A percentile compares a stretch with the other conserved stretches of the same genome.
Conservation (phyloP, 2,797 vertebrate species). For the Brachymystax lenok region DNA sequence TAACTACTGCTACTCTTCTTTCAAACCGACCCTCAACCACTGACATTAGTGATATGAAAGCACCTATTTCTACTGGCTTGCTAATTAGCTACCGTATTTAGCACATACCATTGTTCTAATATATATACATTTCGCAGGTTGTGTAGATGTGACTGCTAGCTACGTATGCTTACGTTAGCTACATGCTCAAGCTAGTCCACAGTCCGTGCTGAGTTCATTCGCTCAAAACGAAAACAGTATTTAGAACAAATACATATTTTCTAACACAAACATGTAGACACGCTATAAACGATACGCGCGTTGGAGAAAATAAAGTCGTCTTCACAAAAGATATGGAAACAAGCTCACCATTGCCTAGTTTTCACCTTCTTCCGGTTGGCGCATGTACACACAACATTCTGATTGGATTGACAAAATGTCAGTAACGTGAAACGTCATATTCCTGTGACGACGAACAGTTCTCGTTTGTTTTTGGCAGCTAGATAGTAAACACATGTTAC, state of each 20-base stretch:
- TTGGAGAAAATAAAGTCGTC: too few relatives aligned
- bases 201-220: not conserved
- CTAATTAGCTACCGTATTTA: not conserved
- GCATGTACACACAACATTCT: not conserved
- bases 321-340: not conserved
- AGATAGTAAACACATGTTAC: not conserved
- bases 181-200: not conserved
- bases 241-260: rapidly evolving
- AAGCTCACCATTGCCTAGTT: slow-evolving; percentile 36
- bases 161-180: not conserved
- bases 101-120: not conserved
- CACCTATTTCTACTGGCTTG: too few relatives aligned
- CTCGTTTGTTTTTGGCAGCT: not conserved
- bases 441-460: slow-evolving; percentile 25
- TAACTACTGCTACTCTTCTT: too few relatives aligned
- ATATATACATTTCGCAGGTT: not conserved
- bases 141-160: not conserved
- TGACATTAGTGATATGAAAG: too few relatives aligned
- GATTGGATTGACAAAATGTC: not conserved
- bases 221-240: not conserved
- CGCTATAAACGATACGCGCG: too few relatives aligned
- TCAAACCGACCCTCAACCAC: too few relatives aligned
- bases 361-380: slow-evolving; percentile 19
- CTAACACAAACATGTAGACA: not conserved
- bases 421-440: slow-evolving; percentile 50